Evolutionary conservation across 1,140 invertebrate genomes (phyloP), one percentile per base, ranked within the genome.

Genomic region (Thaumatotibia leucotreta): DNA sequence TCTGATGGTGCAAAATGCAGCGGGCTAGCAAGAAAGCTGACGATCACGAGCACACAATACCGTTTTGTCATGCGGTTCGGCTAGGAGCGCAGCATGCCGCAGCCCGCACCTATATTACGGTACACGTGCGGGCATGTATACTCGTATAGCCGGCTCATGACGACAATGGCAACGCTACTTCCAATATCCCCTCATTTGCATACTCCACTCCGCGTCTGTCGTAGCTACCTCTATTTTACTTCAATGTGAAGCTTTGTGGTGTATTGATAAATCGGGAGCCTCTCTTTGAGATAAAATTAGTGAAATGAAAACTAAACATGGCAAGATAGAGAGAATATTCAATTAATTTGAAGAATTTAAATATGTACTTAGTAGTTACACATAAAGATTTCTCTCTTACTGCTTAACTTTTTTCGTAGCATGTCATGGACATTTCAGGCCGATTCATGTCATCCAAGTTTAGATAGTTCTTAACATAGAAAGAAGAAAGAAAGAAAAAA

Each of bases 181-280:
- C 75, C 78, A 80, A 83, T 85, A 82, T 75, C 77, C 65, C 72
- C 72, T 79, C 76, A 87, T 89, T 87, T 87, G 80, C 84, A 89
- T 89, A 80, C 74, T 78, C 80, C 74, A 78, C 76, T 74, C 66
- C 63, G 69, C 73, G 69, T 17, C 63, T 75, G 75, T 69, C 67
- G 71, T 74, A 70, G 74, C 73, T 75, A 76, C 64, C 71, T 68
- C 70, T 58, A 54, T 58, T 58, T 31, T 31, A 14, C 67, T 70
- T 70, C 72, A 74, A 81, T 78, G 80, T 75, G 76, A 68, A 75
- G 69, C 64, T 75, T 76, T 73, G 67, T 63, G 66, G 33, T 50
- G 65, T 52, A 54, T 61, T 68, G 54, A 50, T 67, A 64, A 54
- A 54, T 54, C 11, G 22, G 4, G 20, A 39, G 9, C 50, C n/a